These are phyloP conservation scores for Felis catus DNA, from an alignment of 2,113 vertebrate species.

Conservation along the genomic window F.catus_Fca126_mat1.0 CM031425.1:31730001-31730500, in stretches of 20 bases:
- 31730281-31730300: not conserved
- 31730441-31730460: not conserved
- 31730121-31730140: not conserved
- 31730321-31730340: not conserved
- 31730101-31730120: not conserved
- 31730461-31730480: not conserved
- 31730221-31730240: not conserved
- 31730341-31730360: not conserved
- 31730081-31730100: not conserved
- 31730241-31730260: not conserved
- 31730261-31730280: not conserved
- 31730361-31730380: not conserved
- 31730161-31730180: not conserved
- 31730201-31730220: not conserved
- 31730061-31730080: not conserved
- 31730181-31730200: not conserved
- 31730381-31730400: not conserved
- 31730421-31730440: not conserved
- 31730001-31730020: not conserved
- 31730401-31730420: not conserved
- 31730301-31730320: not conserved
- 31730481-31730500: not conserved
- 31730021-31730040: not conserved
- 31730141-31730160: not conserved
- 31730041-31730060: not conserved